Conservation (phyloP, 1,140 invertebrate genomes). For the Sipha flava region DNA sequence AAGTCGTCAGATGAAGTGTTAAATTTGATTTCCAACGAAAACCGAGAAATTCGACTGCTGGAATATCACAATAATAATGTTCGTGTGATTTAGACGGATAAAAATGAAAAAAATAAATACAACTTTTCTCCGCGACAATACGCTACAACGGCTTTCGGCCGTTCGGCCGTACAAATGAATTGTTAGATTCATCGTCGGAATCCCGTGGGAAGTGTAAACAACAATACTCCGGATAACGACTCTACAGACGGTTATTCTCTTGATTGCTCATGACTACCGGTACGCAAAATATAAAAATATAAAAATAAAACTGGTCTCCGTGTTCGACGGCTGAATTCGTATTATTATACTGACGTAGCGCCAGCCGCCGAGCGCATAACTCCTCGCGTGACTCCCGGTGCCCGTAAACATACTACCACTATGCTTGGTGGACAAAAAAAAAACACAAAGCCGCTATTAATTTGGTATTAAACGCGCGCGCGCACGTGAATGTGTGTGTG, state of each 20-base stretch:
- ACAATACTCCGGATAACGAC: constrained; percentile 25
- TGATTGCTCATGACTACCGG: background rate
- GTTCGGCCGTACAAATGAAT: background rate
- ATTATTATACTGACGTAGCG: background rate
- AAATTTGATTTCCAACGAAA: constrained; percentile 16
- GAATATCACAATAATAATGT: constrained; percentile 17
- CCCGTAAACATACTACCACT: background rate
- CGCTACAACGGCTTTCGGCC: background rate
- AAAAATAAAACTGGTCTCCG: background rate
- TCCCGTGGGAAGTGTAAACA: constrained; percentile 30
- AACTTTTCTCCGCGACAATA: background rate
- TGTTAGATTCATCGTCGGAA: constrained; percentile 18
- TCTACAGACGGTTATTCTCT: background rate
- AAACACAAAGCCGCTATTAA: background rate
- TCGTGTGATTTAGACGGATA: background rate
- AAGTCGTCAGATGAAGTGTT: background rate
- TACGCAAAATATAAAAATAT: background rate
- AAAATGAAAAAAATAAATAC: background rate
- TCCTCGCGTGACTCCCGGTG: background rate
- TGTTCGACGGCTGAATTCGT: background rate
- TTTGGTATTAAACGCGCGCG: background rate
- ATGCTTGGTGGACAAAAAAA: background rate
- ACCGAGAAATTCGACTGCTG: background rate
- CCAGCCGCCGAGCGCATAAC: constrained; percentile 14
- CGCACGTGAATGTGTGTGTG: too few relatives aligned